These are phyloP conservation scores for Luscinia megarhynchos DNA, from an alignment of 2,797 vertebrate species.

Conservation along the genomic window DNA sequence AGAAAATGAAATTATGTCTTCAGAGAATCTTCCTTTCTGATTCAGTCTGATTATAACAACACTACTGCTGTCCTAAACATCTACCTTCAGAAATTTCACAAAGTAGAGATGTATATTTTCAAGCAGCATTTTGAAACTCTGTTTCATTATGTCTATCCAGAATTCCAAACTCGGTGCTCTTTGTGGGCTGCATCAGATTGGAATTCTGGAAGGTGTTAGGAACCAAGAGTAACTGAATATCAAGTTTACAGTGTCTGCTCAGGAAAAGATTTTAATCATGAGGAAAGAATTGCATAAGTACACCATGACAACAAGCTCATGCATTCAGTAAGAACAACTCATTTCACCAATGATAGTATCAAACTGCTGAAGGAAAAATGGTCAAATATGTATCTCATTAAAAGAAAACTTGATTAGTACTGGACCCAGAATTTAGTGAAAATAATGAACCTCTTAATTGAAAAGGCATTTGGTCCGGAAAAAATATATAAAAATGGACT, in stretches of 20 bases:
- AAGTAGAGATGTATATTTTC: not conserved
- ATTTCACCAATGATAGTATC: not conserved
- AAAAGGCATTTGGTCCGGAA: not conserved
- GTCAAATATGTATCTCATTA: not conserved
- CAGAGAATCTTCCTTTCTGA: not conserved
- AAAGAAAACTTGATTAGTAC: not conserved
- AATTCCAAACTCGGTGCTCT: not conserved
- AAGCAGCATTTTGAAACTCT: not conserved
- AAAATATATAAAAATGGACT: not conserved
- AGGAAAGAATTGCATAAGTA: not conserved
- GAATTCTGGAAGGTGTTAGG: not conserved
- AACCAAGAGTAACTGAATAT: not conserved
- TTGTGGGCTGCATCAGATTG: not conserved
- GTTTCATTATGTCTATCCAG: not conserved
- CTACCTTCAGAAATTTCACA: not conserved
- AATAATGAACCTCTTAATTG: not conserved
- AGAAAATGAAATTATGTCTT: not conserved
- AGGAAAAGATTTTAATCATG: not conserved
- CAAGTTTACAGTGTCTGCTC: not conserved
- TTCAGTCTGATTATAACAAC: not conserved
- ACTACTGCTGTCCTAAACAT: not conserved
- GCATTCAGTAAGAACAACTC: not conserved
- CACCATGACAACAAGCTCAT: not conserved
- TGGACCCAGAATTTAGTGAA: not conserved
- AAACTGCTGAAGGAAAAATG: not conserved